Evolutionary conservation across 2,888 invertebrate species (phyloP).

Genomic region (Scaptomyza tumidula): DNA sequence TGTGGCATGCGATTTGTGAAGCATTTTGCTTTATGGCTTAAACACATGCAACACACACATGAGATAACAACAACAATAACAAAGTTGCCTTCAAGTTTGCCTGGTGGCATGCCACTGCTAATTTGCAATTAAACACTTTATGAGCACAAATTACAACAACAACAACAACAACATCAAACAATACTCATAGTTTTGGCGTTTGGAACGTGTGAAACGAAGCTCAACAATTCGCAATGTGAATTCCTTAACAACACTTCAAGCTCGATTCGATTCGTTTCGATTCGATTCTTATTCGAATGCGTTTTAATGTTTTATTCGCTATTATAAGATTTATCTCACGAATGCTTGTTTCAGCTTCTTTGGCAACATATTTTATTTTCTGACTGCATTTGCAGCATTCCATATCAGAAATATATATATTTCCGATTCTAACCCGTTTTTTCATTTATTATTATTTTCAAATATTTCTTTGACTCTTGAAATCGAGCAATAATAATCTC

Average conservation of each 20-base stretch:
- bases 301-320: conserved; percentile 22
- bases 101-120: conserved; percentile 64
- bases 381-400: no score
- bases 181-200: conserved; percentile 22
- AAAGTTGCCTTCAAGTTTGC: conserved; percentile 37
- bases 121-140: conserved; percentile 81
- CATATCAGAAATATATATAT: no score
- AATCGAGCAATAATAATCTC: no score
- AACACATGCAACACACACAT: conserved; percentile 63
- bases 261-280: neutral
- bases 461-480: no score
- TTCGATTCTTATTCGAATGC: conserved; percentile 7
- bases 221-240: conserved; percentile 32
- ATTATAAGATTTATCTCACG: neutral
- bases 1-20: conserved; percentile 27
- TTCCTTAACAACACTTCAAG: conserved; percentile 3
- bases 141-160: conserved; percentile 73
- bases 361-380: no score
- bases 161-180: conserved; percentile 26
- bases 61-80: conserved; percentile 30
- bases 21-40: conserved; percentile 55
- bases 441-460: no score
- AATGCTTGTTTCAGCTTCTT: neutral
- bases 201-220: conserved; percentile 35
- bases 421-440: no score